Base-by-base conservation (phyloP, 2,888 invertebrate species). In the Andricus curvator region DNA sequence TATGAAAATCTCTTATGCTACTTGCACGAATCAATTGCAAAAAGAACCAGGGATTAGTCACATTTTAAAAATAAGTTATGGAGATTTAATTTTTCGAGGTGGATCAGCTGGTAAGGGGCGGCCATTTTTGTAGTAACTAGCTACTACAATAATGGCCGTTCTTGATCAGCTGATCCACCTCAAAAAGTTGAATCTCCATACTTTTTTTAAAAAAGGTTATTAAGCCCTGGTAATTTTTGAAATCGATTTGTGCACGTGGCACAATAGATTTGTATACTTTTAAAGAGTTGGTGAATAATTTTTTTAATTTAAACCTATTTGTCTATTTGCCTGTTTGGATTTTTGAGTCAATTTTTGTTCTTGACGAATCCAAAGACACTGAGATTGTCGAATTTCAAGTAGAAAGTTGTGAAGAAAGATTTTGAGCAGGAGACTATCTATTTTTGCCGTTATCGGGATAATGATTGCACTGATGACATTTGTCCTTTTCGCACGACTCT, bases 391-490 rank as follows among this genome's bases (percentile, higher is more conserved):
- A 60, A 60, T 60, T 60, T 60, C 11, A 22, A 22, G 22, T 60
- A 60, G 22, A 60, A 60, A 60, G 60, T 22, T 60, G 22, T 11
- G 22, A 22, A 60, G 22, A 4, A 22, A 60, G 60, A 60, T 60
- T 17, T 68, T 13, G 29, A 6, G 44, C 41, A 15, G 41, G 22
- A 70, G 51, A 51, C 51, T 51, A 51, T 70, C 51, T 70, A 48
- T 25, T 56, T 37, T 11, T 20, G 48, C 48, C 29, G 70, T 74
- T 74, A 74, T 74, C 37, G 56, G 33, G 33, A 60, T 74, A 74
- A 74, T 74, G 33, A 60, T 51, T 56, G 74, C 56, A 74, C 74
- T n/a, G 56, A 74, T 74, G 74, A 74, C 74, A 74, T 74, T 74
- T 74, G 74, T 74, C 74, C 56, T 29, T 70, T 70, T 70, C 48